phyloP scores from a whole-genome alignment of 2,888 invertebrate species.

The Apamea epomidion region DNA sequence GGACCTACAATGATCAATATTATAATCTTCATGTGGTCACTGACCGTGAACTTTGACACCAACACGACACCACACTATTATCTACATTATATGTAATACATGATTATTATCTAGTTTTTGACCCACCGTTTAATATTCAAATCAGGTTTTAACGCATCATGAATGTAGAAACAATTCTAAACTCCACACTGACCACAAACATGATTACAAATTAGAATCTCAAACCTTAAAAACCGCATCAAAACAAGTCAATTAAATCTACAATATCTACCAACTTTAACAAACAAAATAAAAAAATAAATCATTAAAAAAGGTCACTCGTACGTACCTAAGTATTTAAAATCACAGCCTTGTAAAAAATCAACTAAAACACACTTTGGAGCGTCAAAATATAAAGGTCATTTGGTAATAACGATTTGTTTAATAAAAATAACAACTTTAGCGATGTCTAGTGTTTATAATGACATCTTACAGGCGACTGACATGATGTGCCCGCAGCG shows the following conservation, averaged over 20 bases:
- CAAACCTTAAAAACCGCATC: constrained; percentile 2
- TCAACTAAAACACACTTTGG: constrained; percentile 17
- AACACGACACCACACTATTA: background rate
- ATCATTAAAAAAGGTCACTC: constrained; percentile 17
- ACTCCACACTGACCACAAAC: background rate
- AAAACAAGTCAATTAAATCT: constrained; percentile 20
- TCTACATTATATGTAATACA: too few relatives aligned
- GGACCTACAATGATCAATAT: background rate
- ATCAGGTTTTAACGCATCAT: background rate
- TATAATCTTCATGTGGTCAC: background rate
- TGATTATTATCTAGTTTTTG: background rate
- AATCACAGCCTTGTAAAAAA: constrained; percentile 41
- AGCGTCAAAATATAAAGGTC: constrained; percentile 35
- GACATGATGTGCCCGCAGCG: constrained; percentile 11
- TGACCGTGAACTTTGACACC: constrained; percentile 27
- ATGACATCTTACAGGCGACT: constrained; percentile 49
- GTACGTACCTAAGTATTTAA: constrained; percentile 28
- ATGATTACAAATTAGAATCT: constrained; percentile 10
- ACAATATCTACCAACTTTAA: too few relatives aligned
- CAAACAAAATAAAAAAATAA: background rate
- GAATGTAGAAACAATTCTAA: background rate
- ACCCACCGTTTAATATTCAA: background rate
- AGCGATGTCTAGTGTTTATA: constrained; percentile 14
- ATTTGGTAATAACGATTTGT: constrained; percentile 10
- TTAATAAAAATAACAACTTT: constrained; percentile 15